Evolutionary conservation across 1,140 invertebrate genomes (phyloP).

Genomic region (Drosophila hydei): DNA sequence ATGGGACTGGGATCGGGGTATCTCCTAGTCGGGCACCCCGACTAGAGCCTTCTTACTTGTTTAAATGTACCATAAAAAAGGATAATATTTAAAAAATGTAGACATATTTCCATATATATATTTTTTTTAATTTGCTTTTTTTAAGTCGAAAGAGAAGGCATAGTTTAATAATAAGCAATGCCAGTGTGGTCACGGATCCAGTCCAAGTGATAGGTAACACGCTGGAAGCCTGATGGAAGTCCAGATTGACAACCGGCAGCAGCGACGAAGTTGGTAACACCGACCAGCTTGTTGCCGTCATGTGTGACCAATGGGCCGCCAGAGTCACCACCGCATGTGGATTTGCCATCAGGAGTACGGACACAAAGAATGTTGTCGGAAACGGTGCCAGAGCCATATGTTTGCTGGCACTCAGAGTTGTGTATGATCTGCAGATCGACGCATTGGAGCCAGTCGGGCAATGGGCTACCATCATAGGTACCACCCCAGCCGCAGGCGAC

Average conservation of each 20-base stretch:
- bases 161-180: conserved; percentile 32
- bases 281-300: conserved; percentile 83
- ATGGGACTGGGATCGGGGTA: no score
- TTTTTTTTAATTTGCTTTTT: no score
- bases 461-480: conserved; percentile 25
- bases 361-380: conserved; percentile 58
- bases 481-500: conserved; percentile 54
- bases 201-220: conserved; percentile 84
- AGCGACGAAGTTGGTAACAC: conserved; percentile 81
- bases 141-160: no score
- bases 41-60: no score
- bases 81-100: no score
- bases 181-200: conserved; percentile 83
- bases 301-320: conserved; percentile 85
- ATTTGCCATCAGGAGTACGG: conserved; percentile 52
- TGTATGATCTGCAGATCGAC: conserved; percentile 54
- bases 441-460: conserved; percentile 52
- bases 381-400: neutral
- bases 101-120: no score
- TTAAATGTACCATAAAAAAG: no score
- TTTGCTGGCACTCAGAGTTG: conserved; percentile 24
- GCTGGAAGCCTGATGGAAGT: conserved; percentile 84
- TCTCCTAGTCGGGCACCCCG: no score
- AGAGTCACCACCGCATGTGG: conserved; percentile 85
- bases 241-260: conserved; percentile 33